Evolutionary conservation across 2,113 vertebrate genomes (phyloP).

Genomic region (Melanostigma gelatinosum): DNA sequence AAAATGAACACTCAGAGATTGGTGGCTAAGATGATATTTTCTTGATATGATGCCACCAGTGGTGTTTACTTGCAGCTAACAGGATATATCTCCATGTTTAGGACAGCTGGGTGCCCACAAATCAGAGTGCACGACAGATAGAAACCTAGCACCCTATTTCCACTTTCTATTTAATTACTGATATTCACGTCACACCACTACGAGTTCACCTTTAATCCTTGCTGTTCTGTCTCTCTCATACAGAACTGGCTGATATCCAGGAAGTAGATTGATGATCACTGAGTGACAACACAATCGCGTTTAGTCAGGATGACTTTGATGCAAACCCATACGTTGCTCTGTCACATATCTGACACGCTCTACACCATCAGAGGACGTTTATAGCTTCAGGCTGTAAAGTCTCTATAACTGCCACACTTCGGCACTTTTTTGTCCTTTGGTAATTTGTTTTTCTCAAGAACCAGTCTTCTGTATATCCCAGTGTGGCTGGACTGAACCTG

Average conservation of each 20-base stretch:
- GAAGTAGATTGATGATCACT: slow-evolving; percentile 25
- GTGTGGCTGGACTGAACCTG: not conserved
- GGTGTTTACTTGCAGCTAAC: not conserved
- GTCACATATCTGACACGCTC: slow-evolving; percentile 5
- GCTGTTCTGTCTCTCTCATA: not conserved
- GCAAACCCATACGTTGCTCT: not conserved
- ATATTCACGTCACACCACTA: slow-evolving; percentile 11
- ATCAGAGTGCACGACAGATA: not conserved
- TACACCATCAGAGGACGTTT: slow-evolving; percentile 2
- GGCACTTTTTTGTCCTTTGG: slow-evolving; percentile 1
- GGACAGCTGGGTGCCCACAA: not conserved
- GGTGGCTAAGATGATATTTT: not conserved
- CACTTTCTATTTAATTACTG: not conserved
- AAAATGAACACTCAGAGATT: not conserved
- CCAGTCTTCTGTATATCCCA: not conserved
- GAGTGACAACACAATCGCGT: slow-evolving; percentile 13
- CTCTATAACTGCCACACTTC: not conserved
- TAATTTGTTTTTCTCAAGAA: not conserved
- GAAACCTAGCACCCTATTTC: not conserved
- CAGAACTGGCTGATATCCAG: slow-evolving; percentile 23
- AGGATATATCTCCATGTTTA: not conserved
- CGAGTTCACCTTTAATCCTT: slow-evolving; percentile 31
- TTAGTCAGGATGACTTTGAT: slow-evolving; percentile 20
- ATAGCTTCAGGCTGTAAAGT: slow-evolving; percentile 12
- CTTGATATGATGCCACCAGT: not conserved